Base-by-base conservation (phyloP, 23 tunicate genomes). In the Pegea sp. region DNA sequence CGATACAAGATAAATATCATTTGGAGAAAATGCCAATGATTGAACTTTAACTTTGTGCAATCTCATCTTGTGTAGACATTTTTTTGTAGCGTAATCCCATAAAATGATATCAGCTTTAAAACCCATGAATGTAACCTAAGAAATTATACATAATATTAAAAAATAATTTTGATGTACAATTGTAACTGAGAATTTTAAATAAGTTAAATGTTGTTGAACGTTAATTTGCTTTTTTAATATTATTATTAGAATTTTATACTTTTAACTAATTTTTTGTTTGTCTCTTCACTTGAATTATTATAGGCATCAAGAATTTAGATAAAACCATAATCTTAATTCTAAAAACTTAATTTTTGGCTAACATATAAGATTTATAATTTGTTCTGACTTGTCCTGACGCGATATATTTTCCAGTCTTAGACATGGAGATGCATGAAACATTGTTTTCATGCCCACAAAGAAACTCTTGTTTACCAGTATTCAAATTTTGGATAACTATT, bases 51-150 rank as follows among this genome's bases (percentile, higher is more conserved):
- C 97, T 61, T 88, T 88, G 56, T 88, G 97, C 20, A 88, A 66
- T 8, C 69, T 65, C 18, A 88, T 60, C 13, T 64, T 69, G 56
- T 73, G 57, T 28, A 70, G 67, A 3, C 69, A 60, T 4, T 54
- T 49, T 34, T 71, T 62, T 44, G 62, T 58, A 24, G 53, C 72
- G 46, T 58, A 81, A 30, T 81, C 90, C 79, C 90, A 90, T 3
- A 90, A 76, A 0, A 69, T 74, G 23, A 71, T 62, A 58, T 56
- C 71, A 3, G 91, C 91, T 58, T 90, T 77, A 51, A 78, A 90
- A 3, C 98, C 98, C 98, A 90, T 90, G 65, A 73, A 86, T n/a
- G 98, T 90, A 11, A 90, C 98, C 93, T 81, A 55, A 24, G 34
- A 19, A 31, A 30, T n/a, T n/a, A n/a, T n/a, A n/a, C 7, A 38